These are phyloP conservation scores for Eristalis pertinax DNA, from an alignment of 2,888 invertebrate genomes.

Conservation along the genomic window DNA sequence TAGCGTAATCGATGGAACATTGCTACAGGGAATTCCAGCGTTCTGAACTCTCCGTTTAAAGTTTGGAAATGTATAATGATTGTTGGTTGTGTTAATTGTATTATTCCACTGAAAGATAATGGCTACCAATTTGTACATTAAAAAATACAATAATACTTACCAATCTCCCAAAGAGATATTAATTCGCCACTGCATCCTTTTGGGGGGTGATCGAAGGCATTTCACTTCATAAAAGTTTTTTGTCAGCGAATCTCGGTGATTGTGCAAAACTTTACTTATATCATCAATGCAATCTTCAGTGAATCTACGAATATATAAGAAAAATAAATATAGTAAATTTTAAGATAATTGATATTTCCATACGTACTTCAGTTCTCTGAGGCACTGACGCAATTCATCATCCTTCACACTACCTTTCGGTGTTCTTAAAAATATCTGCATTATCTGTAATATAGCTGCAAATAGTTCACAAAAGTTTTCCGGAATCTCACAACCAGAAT, in stretches of 20 bases:
- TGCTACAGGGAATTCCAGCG: constrained; percentile 82
- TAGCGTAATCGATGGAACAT: constrained; percentile 83
- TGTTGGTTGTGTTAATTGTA: constrained; percentile 81
- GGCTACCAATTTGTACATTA: neutral
- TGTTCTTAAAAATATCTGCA: constrained; percentile 82
- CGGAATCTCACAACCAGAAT: constrained; percentile 80
- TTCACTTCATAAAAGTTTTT: constrained; percentile 80
- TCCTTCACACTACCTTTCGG: constrained; percentile 81
- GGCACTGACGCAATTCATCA: constrained; percentile 81
- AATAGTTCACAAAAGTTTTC: constrained; percentile 83
- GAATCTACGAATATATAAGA: constrained; percentile 76
- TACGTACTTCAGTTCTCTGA: constrained; percentile 81
- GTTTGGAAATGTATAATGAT: constrained; percentile 83
- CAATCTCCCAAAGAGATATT: constrained; percentile 83
- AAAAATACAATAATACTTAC: constrained; percentile 76
- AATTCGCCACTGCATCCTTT: constrained; percentile 82
- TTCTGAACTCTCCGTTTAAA: constrained; percentile 81
- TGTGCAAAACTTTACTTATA: constrained; percentile 82
- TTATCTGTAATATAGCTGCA: constrained; percentile 82
- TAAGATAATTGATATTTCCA: neutral
- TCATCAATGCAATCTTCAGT: constrained; percentile 82
- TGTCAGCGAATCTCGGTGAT: constrained; percentile 81
- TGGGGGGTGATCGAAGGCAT: constrained; percentile 80
- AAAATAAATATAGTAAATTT: neutral
- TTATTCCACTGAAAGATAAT: constrained; percentile 78